Evolutionary conservation across 2,113 vertebrate species (phyloP).

Genomic region (Heterochromis multidens): DNA sequence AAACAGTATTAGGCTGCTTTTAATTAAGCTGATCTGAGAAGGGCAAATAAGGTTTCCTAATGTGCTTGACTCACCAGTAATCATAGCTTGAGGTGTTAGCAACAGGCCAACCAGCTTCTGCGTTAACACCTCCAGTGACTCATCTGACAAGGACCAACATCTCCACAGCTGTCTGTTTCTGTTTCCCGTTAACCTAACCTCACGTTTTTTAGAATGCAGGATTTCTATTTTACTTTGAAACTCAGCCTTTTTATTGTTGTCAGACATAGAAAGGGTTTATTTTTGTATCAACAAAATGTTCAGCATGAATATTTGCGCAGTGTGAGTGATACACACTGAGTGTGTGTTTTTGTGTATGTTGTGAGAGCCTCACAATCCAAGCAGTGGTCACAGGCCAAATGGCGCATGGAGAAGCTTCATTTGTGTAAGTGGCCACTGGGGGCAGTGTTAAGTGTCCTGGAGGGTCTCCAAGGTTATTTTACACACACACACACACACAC

Average conservation of each 20-base stretch:
- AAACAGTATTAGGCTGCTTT: background rate
- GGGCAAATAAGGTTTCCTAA: background rate
- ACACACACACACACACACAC: background rate
- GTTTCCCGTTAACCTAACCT: background rate
- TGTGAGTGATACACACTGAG: background rate
- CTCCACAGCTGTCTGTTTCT: background rate
- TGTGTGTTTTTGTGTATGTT: background rate
- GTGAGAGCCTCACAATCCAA: conserved; percentile 12
- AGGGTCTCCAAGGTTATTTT: conserved; percentile 52
- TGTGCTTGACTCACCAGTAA: background rate
- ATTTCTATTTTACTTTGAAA: background rate
- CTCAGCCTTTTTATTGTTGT: background rate
- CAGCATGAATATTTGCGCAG: background rate
- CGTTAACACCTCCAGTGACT: background rate
- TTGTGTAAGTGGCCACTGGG: conserved; percentile 56
- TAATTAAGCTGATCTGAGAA: background rate
- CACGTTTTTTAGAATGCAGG: background rate
- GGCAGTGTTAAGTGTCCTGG: conserved; percentile 59
- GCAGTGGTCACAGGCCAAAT: conserved; percentile 42
- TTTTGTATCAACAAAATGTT: background rate
- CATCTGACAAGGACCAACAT: background rate
- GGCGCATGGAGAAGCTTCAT: conserved; percentile 35
- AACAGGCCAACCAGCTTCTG: background rate
- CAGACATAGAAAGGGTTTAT: background rate
- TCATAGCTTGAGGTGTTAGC: background rate